Evolutionary conservation across 2,888 invertebrate species (phyloP), one percentile per base, ranked within the genome.

Genomic region (Drosophila kanekoi): DNA sequence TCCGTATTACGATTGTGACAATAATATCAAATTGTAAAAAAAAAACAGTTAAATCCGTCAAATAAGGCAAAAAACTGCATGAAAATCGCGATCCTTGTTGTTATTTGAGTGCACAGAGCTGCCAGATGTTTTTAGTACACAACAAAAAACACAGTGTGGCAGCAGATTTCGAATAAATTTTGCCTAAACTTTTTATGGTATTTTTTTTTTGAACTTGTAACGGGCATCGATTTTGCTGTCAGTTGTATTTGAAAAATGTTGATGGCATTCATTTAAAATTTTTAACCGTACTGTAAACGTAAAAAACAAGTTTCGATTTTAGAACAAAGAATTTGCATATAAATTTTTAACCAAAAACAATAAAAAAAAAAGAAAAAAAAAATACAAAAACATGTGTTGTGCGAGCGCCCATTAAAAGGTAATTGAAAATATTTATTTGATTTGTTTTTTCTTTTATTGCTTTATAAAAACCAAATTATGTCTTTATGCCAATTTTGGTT

Each of bases 401-500:
- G 1, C 8, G 9, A 10, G 8, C 9, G 13, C 13, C 20, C 10
- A 10, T 4, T 16, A 23, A 43, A 28, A 43, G 32, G 59, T 58
- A 41, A 51, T 2, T 11, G 6, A 4, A 23, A 18, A 14, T 16
- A 28, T 13, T 9, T 0, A 33, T 23, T 11, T 20, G 14, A 11
- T 11, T 20, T 10, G 5, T 13, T 10, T 48, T 20, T 9, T 18
- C 18, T 18, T n/a, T 13, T 10, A 10, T 48, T 23, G 16, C 18
- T 43, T 48, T 48, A 52, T 41, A 63, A 57, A 75, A 62, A 72
- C 62, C 67, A 62, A 72, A 67, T 56, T 52, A 56, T 67, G 11
- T 45, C 33, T 72, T 79, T 75, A 79, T 79, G 79, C 45, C 56
- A 75, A 69, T 70, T 72, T 65, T 68, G 74, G 77, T 82, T 79